These are phyloP conservation scores for Rhabdophis nuchalis DNA, from an alignment of 2,797 vertebrate genomes.

Conservation along the genomic window DNA sequence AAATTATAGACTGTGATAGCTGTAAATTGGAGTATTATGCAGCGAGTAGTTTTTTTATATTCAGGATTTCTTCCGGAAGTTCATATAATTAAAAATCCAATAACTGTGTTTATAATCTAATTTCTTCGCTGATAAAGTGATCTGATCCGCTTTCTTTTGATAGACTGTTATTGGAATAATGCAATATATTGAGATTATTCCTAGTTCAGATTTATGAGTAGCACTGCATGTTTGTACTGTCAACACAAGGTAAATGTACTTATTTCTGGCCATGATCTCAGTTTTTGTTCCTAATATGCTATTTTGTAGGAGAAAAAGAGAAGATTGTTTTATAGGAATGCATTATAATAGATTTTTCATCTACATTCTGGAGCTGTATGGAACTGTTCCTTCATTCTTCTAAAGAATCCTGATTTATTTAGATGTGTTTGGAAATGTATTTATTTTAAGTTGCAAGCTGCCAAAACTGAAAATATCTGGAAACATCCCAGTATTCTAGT, in stretches of 20 bases:
- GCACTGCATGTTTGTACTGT: background rate
- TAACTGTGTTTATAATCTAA: background rate
- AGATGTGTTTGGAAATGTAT: background rate
- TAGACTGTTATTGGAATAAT: background rate
- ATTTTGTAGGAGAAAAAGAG: background rate
- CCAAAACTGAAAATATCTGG: background rate
- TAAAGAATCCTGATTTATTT: background rate
- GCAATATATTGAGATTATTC: background rate
- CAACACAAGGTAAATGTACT: background rate
- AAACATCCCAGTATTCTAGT: background rate
- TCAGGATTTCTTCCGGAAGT: background rate
- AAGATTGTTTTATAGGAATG: background rate
- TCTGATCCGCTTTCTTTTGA: background rate
- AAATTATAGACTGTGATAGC: background rate
- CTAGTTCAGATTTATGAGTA: background rate
- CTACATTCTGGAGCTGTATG: background rate
- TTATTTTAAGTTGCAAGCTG: background rate
- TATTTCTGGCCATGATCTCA: background rate
- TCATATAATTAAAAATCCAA: background rate
- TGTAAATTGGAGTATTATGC: background rate
- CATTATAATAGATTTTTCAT: background rate
- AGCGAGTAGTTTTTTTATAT: background rate
- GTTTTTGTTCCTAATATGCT: background rate
- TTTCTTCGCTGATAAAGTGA: background rate
- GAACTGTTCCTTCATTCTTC: background rate